Evolutionary conservation across 2,797 vertebrate genomes (phyloP).

Genomic region (Manis javanica): DNA sequence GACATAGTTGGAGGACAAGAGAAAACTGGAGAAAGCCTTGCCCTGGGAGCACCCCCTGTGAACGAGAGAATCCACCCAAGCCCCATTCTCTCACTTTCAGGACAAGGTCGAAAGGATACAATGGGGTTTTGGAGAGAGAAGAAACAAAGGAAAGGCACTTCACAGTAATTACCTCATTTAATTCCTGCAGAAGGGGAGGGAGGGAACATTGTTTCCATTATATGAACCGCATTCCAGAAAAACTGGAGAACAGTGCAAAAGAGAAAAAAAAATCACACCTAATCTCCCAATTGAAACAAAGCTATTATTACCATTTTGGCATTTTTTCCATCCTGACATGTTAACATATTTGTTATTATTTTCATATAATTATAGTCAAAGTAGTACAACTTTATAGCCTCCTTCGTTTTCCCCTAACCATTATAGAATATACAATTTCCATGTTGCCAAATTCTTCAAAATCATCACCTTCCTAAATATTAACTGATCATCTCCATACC

Average conservation of each 20-base stretch:
- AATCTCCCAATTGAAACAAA: slow-evolving; percentile 63
- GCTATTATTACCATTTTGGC: slow-evolving; percentile 58
- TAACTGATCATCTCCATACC: background rate
- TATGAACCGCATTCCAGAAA: slow-evolving; percentile 73
- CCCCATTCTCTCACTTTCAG: background rate
- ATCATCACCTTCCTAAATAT: slow-evolving; percentile 1
- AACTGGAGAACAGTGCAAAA: slow-evolving; percentile 51
- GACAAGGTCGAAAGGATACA: slow-evolving; percentile 57
- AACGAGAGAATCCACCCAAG: background rate
- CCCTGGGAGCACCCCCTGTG: background rate
- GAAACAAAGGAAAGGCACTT: slow-evolving; percentile 62
- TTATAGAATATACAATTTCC: background rate
- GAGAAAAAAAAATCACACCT: background rate
- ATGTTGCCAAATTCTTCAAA: slow-evolving; percentile 49
- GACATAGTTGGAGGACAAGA: background rate
- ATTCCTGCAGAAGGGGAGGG: slow-evolving; percentile 59
- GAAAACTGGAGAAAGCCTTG: background rate
- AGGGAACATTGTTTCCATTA: slow-evolving; percentile 73
- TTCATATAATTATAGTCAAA: slow-evolving; percentile 55
- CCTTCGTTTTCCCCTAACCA: slow-evolving; percentile 41
- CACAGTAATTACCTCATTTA: slow-evolving; percentile 69
- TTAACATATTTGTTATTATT: slow-evolving; percentile 58
- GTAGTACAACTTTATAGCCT: background rate
- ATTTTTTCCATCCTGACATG: background rate
- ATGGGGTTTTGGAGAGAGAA: slow-evolving; percentile 2